Evolutionary conservation across 2,113 vertebrate genomes (phyloP).

Genomic region (Pterocles burchelli): DNA sequence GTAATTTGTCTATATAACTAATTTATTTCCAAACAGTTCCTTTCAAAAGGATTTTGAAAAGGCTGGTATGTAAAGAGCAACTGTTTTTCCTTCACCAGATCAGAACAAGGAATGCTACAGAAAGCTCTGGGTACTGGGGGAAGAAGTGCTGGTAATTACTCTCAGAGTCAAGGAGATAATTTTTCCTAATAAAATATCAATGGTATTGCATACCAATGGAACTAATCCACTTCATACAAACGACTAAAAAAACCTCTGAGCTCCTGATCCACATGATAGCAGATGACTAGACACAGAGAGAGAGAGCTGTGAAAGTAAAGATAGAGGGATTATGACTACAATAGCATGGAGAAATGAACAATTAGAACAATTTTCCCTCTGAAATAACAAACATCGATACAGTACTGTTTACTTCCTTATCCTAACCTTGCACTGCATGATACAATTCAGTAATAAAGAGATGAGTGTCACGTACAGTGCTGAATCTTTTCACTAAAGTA

Average conservation of each 20-base stretch:
- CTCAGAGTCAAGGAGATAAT: background rate
- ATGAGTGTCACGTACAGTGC: background rate
- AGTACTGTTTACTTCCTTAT: background rate
- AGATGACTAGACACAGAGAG: background rate
- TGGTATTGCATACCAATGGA: background rate
- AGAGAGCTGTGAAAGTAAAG: background rate
- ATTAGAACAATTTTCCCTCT: background rate
- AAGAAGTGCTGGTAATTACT: background rate
- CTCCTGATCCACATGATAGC: background rate
- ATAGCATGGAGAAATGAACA: background rate
- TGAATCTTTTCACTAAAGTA: background rate
- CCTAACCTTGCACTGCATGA: background rate
- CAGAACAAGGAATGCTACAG: background rate
- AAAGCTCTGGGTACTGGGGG: background rate
- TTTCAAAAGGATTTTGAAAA: background rate
- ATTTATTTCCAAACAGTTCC: background rate
- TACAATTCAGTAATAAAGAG: background rate
- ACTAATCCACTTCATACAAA: background rate
- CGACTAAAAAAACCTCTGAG: background rate
- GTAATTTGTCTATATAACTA: background rate
- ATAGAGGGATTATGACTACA: background rate
- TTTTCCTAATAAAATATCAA: background rate
- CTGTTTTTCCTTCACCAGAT: background rate
- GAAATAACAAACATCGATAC: background rate
- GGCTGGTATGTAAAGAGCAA: background rate